Evolutionary conservation across 2,888 invertebrate species (phyloP), one percentile per base, ranked within the genome.

Genomic region (Rhogogaster chlorosoma): DNA sequence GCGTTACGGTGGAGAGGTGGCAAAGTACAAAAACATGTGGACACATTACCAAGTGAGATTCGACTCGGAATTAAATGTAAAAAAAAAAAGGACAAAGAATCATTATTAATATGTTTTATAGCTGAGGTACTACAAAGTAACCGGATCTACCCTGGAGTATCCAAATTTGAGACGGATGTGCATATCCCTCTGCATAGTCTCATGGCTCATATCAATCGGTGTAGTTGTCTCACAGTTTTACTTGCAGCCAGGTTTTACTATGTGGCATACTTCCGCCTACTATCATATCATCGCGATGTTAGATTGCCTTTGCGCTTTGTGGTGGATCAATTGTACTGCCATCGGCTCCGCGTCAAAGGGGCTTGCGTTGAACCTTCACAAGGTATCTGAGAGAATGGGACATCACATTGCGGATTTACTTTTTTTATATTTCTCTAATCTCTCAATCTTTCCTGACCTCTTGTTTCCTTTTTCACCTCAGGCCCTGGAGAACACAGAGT

Each of bases 21-120:
- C 96, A 0, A 96, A 96, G 88, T 97, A 96, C 88, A 97, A 96
- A 92, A 96, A 97, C 89, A 96, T 97, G 96, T 97, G 96, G 96
- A 96, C 96, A 0, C 95, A 95, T 91, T 96, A 96, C 93, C 96
- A 96, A 94, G 95, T 96, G 90, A 78, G 73, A 73, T 73, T 84
- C 29, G 2, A 53, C 18, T 12, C 12, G 29, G 36, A 2, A 70
- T 32, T 7, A 1, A 32, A 36, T 5, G 73, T 45, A 2, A 38
- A 26, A 32, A 84, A 26, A 83, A 83, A 12, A 15, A 26, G 18
- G 5, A n/a, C 10, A 18, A 9, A 9, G 15, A 12, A 67, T 67
- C 22, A 38, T 49, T 77, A 7, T n/a, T 32, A 7, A 12, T 36
- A 18, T 53, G 18, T 64, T 82, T 84, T 95, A 80, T 93, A 96